Evolutionary conservation across 2,113 vertebrate species (phyloP).

Genomic region (Heterochromis multidens): DNA sequence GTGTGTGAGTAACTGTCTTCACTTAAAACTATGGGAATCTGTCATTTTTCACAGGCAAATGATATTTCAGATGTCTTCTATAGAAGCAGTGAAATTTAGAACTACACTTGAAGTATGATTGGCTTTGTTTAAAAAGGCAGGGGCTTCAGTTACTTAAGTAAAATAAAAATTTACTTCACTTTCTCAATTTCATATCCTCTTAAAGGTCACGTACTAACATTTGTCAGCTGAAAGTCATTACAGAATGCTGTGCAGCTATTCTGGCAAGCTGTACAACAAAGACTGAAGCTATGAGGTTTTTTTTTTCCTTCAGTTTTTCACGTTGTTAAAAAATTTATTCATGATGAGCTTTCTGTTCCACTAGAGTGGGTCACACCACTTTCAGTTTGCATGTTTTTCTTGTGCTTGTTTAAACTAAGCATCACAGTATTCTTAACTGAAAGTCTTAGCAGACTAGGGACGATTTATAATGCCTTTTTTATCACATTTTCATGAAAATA

Average conservation of each 20-base stretch:
- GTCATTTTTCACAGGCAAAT: background rate
- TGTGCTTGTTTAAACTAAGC: background rate
- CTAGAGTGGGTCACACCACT: background rate
- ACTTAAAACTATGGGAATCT: background rate
- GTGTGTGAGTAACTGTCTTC: background rate
- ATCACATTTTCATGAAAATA: background rate
- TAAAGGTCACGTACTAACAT: background rate
- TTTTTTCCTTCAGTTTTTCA: background rate
- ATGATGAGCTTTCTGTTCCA: background rate
- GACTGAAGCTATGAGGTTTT: background rate
- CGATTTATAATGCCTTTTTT: background rate
- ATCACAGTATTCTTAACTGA: background rate
- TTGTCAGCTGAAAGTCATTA: background rate
- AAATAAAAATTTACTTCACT: background rate
- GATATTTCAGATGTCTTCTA: background rate
- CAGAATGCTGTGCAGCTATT: background rate
- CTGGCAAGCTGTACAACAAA: background rate
- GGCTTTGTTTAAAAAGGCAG: background rate
- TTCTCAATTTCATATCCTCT: background rate
- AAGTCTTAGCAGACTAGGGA: background rate
- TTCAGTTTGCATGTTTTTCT: background rate
- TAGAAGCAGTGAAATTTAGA: background rate
- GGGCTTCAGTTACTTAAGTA: background rate
- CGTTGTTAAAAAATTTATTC: background rate
- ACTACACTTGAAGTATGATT: background rate